phyloP scores from a whole-genome alignment of 2,888 invertebrate genomes.

The Eupithecia vulgata region DNA sequence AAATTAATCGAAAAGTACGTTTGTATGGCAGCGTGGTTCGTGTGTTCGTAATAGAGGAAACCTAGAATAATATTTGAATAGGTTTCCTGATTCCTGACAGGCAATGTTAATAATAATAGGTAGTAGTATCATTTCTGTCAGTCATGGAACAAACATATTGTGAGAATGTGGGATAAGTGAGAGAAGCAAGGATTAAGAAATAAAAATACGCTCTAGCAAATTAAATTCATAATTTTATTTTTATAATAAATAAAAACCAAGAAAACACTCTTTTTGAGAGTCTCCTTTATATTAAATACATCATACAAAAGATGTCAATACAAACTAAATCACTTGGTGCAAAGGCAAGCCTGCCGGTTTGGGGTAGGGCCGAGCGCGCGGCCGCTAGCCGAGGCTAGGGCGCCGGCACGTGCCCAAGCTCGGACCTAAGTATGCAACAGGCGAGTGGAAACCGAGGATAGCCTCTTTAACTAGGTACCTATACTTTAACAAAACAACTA shows the following conservation, averaged over 20 bases:
- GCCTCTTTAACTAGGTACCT: slow-evolving; percentile 73
- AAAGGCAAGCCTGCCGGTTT: slow-evolving; percentile 82
- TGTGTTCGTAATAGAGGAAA: too few relatives aligned
- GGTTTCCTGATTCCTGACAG: too few relatives aligned
- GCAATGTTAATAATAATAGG: too few relatives aligned
- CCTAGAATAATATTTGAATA: too few relatives aligned
- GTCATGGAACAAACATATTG: neutral
- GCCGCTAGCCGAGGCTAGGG: slow-evolving; percentile 16
- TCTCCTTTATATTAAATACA: slow-evolving; percentile 82
- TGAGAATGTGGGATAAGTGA: neutral
- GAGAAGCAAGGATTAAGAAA: slow-evolving; percentile 38
- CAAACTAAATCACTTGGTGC: slow-evolving; percentile 85
- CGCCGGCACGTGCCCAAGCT: slow-evolving; percentile 48
- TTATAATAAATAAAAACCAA: slow-evolving; percentile 83
- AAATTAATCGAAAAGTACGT: too few relatives aligned
- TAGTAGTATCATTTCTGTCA: too few relatives aligned
- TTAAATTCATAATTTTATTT: slow-evolving; percentile 84
- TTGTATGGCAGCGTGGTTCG: too few relatives aligned
- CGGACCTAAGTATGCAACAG: slow-evolving; percentile 70
- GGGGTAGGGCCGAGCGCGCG: slow-evolving; percentile 59
- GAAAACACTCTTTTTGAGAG: slow-evolving; percentile 80
- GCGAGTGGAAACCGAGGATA: slow-evolving; percentile 80
- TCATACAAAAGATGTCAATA: slow-evolving; percentile 84
- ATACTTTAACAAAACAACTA: slow-evolving; percentile 71
- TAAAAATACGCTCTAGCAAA: slow-evolving; percentile 74